These are phyloP conservation scores for Scomber scombrus DNA, from an alignment of 2,113 vertebrate species.

Conservation along the genomic window DNA sequence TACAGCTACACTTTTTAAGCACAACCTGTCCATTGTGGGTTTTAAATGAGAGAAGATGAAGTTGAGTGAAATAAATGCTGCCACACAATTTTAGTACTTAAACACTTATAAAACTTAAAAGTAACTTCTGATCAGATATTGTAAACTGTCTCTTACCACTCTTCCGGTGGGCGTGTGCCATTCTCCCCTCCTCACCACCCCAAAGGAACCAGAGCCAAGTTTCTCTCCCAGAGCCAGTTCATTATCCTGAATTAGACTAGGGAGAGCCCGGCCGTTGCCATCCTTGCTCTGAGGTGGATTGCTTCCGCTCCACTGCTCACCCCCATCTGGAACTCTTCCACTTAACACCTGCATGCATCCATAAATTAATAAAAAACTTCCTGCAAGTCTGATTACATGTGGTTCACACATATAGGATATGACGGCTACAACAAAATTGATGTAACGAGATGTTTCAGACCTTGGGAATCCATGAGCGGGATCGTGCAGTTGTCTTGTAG, in stretches of 20 bases:
- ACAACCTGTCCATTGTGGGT: no score
- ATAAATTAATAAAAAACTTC: not conserved
- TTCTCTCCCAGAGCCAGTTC: constrained; percentile 86
- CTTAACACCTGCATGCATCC: constrained; percentile 74
- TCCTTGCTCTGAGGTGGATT: constrained; percentile 65
- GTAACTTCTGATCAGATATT: no score
- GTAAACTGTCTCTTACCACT: constrained; percentile 80
- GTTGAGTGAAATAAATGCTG: no score
- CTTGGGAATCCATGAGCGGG: constrained; percentile 84
- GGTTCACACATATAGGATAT: not conserved
- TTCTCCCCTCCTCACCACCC: constrained; percentile 88
- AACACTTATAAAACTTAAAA: no score
- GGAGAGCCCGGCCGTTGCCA: constrained; percentile 75
- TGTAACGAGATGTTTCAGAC: constrained; percentile 22
- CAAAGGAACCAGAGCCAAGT: constrained; percentile 91
- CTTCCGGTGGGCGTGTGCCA: constrained; percentile 87
- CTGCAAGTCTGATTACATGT: not conserved
- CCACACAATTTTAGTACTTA: no score
- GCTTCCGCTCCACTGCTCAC: constrained; percentile 65
- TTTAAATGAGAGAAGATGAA: no score
- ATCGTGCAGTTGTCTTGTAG: constrained; percentile 68
- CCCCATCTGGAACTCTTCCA: constrained; percentile 68
- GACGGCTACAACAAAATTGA: not conserved
- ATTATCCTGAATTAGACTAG: constrained; percentile 89
- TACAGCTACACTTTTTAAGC: no score